Evolutionary conservation across 2,797 vertebrate species (phyloP).

Genomic region (Sylvilagus floridanus): DNA sequence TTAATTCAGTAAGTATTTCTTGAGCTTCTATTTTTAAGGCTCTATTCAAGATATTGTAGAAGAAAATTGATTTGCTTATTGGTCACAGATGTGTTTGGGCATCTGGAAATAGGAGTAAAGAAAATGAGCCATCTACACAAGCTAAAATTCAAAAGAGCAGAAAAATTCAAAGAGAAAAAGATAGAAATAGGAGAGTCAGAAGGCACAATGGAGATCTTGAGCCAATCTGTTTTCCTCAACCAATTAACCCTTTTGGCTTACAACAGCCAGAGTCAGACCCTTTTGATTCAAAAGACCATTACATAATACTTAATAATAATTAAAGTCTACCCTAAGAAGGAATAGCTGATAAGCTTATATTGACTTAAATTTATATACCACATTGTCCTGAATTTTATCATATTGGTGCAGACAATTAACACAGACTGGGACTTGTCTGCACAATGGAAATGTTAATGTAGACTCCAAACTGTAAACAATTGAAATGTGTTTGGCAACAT

Average conservation of each 20-base stretch:
- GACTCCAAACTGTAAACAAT: neutral
- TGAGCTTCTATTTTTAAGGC: neutral
- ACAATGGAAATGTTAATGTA: constrained; percentile 4
- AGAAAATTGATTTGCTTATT: constrained; percentile 13
- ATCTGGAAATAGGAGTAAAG: neutral
- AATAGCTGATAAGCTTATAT: constrained; percentile 10
- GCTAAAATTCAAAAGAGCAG: constrained; percentile 48
- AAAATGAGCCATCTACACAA: neutral
- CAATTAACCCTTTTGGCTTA: constrained; percentile 29
- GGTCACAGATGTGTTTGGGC: neutral
- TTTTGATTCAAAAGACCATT: constrained; percentile 21
- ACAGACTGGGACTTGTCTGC: neutral
- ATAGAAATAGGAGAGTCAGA: neutral
- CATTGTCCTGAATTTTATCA: constrained; percentile 44
- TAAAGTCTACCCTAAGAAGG: constrained; percentile 12
- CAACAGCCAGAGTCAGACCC: constrained; percentile 18
- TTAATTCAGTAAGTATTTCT: neutral
- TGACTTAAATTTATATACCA: neutral
- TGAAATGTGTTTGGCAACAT: neutral
- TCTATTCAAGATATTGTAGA: neutral
- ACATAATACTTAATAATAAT: constrained; percentile 34
- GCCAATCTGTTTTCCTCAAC: neutral
- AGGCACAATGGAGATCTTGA: neutral
- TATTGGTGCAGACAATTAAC: neutral
- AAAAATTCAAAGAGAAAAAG: constrained; percentile 32